phyloP scores from a whole-genome alignment of 2,888 invertebrate genomes.

The Euclidia mi region DNA sequence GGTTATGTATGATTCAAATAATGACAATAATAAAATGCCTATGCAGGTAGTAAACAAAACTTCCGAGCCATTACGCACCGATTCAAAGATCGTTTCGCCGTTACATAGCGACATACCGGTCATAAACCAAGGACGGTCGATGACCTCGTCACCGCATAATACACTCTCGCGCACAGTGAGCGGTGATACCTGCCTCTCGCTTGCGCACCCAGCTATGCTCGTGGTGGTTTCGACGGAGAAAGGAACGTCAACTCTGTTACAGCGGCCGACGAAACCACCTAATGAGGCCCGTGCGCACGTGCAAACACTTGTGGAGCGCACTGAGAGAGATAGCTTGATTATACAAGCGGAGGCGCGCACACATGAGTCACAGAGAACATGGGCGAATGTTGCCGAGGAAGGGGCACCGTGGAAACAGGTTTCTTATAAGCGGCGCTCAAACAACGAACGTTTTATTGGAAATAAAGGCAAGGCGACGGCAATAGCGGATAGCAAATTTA shows the following conservation, averaged over 20 bases:
- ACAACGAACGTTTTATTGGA: conserved; percentile 1
- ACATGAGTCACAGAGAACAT: not conserved
- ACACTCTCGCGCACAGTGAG: not conserved
- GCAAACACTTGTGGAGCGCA: no score
- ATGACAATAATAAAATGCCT: no score
- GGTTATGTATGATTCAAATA: not conserved
- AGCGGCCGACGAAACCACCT: no score
- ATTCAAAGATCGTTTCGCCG: not conserved
- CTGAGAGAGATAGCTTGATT: no score
- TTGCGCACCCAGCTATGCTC: not conserved
- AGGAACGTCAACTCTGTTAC: not conserved
- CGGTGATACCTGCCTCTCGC: conserved; percentile 4
- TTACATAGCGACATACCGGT: not conserved
- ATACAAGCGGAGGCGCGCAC: not conserved
- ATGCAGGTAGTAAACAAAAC: no score
- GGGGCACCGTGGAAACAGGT: conserved; percentile 4
- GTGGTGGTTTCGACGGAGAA: not conserved
- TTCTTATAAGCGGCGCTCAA: no score
- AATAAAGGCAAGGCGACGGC: conserved; percentile 5
- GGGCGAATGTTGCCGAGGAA: not conserved
- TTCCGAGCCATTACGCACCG: not conserved
- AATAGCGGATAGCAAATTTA: not conserved
- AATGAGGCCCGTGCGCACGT: conserved; percentile 1
- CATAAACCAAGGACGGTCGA: not conserved
- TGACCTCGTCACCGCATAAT: conserved; percentile 4